phyloP scores from a whole-genome alignment of 2,797 vertebrate species.

The Hyperoplus lanceolatus region DNA sequence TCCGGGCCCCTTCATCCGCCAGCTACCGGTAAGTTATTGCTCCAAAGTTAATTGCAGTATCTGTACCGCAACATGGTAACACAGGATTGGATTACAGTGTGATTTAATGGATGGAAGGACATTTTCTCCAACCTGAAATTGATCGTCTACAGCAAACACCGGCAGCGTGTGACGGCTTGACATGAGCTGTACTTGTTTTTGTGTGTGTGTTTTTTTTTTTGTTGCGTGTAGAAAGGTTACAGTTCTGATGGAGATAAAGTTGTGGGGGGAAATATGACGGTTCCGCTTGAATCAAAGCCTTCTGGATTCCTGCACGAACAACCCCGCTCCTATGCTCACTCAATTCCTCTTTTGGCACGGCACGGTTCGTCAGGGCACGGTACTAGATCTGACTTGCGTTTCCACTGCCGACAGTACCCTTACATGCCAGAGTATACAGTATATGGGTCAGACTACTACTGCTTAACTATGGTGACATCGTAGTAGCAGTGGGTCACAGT shows the following conservation, averaged over 20 bases:
- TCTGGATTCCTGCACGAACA: neutral
- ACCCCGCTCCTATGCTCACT: neutral
- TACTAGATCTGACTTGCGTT: no score
- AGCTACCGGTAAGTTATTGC: conserved; percentile 52
- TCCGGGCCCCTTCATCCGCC: neutral
- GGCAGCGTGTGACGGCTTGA: conserved; percentile 20
- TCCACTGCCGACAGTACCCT: no score
- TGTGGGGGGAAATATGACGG: conserved; percentile 12
- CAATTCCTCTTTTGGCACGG: neutral
- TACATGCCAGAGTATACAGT: no score
- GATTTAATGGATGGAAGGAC: conserved; percentile 63
- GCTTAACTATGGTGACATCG: no score
- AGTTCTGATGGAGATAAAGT: conserved; percentile 7
- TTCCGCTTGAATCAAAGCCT: conserved; percentile 4
- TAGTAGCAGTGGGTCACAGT: no score
- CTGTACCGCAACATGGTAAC: conserved; percentile 36
- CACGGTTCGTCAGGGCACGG: no score
- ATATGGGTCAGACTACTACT: no score
- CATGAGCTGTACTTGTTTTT: conserved; percentile 32
- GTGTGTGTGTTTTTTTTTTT: neutral
- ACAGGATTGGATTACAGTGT: conserved; percentile 54
- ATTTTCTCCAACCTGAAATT: conserved; percentile 50
- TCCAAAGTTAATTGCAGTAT: conserved; percentile 53
- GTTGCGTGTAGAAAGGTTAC: conserved; percentile 29
- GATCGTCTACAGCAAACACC: conserved; percentile 38